These are phyloP conservation scores for Hippocampus barbouri DNA, from an alignment of 2,113 vertebrate genomes.

Conservation along the genomic window DNA sequence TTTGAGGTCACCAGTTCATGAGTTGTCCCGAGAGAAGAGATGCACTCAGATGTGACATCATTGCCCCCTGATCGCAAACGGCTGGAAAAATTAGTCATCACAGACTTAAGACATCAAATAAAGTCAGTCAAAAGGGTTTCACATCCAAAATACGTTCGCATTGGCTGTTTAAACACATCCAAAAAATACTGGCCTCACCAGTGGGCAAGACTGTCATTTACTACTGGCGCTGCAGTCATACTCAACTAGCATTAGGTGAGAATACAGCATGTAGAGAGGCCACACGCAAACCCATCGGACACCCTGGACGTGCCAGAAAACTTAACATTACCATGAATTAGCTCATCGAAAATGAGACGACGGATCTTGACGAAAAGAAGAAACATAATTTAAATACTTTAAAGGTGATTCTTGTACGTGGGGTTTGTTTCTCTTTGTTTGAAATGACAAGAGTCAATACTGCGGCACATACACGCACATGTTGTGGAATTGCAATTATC, in stretches of 20 bases:
- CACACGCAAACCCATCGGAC: constrained; percentile 31
- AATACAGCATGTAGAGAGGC: constrained; percentile 26
- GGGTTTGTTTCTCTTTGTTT: constrained; percentile 7
- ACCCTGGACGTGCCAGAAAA: constrained; percentile 52
- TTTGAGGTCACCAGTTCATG: constrained; percentile 2
- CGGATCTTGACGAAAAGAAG: constrained; percentile 21
- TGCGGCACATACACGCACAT: neutral
- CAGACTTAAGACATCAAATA: constrained; percentile 54
- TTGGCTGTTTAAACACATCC: constrained; percentile 58
- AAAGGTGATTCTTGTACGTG: constrained; percentile 18
- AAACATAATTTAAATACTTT: constrained; percentile 2
- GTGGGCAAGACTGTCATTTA: constrained; percentile 35
- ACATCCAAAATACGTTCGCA: constrained; percentile 50
- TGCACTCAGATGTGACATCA: constrained; percentile 58
- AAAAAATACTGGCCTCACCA: constrained; percentile 21
- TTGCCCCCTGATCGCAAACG: constrained; percentile 28
- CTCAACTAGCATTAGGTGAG: constrained; percentile 50
- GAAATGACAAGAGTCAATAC: constrained; percentile 9
- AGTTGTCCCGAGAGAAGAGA: constrained; percentile 16
- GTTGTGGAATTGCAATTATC: neutral
- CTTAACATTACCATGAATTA: constrained; percentile 49
- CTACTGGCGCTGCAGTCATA: constrained; percentile 46
- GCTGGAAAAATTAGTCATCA: constrained; percentile 58
- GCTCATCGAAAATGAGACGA: constrained; percentile 50
- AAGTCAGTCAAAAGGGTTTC: constrained; percentile 37